Percentiles rank a stretch among this genome's conserved stretches.
Conservation (phyloP, 2,888 invertebrate species). For the Drosophila mayaguana region DNA sequence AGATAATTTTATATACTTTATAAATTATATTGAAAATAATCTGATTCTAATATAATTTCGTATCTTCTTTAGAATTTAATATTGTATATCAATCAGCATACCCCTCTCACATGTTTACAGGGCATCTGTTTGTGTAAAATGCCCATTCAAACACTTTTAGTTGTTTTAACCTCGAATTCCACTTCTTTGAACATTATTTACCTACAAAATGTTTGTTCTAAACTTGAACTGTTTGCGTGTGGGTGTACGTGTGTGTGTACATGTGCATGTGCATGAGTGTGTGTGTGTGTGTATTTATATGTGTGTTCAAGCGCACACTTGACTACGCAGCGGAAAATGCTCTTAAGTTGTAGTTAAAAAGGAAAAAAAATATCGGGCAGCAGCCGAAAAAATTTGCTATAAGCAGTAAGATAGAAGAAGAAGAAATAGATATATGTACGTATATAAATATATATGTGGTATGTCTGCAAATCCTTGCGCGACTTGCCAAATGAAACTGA, state of each 20-base stretch:
- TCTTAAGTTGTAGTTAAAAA: conserved; percentile 55
- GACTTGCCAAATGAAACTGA: conserved; percentile 48
- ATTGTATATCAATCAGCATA: background rate
- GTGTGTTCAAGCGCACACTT: conserved; percentile 4
- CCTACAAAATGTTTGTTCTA: conserved; percentile 43
- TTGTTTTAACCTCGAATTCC: background rate
- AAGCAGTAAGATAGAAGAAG: background rate
- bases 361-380: conserved; percentile 39
- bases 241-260: background rate
- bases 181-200: conserved; percentile 57
- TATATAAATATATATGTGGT: background rate
- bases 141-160: background rate
- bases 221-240: conserved; percentile 38
- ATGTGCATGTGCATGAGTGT: background rate
- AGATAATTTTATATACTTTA: too few species aligned
- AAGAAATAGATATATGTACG: background rate
- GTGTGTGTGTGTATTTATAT: conserved; percentile 2
- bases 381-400: conserved; percentile 5
- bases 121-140: background rate
- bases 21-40: too few species aligned
- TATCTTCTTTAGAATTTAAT: too few species aligned
- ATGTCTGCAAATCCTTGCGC: conserved; percentile 48
- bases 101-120: background rate
- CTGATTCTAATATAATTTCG: too few species aligned
- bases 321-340: conserved; percentile 42